A percentile compares a stretch with the other conserved stretches of the same genome.
Evolutionary conservation across 1,140 invertebrate genomes (phyloP).

Genomic region (Aphis gossypii): DNA sequence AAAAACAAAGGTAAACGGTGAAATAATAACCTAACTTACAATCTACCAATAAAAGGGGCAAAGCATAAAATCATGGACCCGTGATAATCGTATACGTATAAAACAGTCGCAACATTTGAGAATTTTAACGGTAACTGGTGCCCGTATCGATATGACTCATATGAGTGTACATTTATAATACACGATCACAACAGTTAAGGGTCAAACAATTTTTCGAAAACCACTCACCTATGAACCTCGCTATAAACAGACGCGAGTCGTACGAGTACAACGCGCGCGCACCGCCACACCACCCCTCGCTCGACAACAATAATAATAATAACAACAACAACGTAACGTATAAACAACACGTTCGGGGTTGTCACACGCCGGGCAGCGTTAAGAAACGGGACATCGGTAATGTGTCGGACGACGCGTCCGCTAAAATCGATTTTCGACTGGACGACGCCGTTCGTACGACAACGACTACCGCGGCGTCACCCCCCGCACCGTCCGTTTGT

Average conservation of each 20-base stretch:
- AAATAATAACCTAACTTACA: neutral
- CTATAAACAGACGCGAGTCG: neutral
- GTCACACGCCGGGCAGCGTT: no score
- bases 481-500: neutral
- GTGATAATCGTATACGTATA: neutral
- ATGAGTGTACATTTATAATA: neutral
- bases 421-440: neutral
- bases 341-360: neutral
- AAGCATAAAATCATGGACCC: neutral
- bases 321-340: neutral
- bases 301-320: neutral
- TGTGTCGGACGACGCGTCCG: neutral
- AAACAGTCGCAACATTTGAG: neutral
- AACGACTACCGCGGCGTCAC: neutral
- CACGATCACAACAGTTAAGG: neutral
- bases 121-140: neutral
- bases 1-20: neutral
- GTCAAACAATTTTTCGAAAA: neutral
- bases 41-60: neutral
- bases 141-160: neutral
- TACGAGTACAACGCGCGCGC: neutral
- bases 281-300: no score
- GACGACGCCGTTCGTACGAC: neutral
- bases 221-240: neutral
- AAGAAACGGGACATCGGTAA: neutral